A percentile compares a stretch with the other conserved stretches of the same genome.
Conservation (phyloP, 2,113 vertebrate species). For the Clinocottus analis region DNA sequence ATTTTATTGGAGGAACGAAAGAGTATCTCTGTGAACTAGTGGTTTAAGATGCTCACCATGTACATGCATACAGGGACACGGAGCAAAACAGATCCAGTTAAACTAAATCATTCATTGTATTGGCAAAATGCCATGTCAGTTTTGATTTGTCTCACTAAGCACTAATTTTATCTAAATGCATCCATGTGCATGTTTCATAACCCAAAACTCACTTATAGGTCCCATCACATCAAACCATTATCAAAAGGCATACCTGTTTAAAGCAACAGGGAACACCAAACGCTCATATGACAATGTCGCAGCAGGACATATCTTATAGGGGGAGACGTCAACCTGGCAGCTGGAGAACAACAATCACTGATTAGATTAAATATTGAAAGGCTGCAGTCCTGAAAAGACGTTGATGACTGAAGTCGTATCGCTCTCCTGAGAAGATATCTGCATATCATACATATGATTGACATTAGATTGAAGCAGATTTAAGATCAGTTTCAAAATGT, state of each 20-base stretch:
- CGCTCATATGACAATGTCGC: background rate
- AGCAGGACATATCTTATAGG: background rate
- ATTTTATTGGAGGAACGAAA: too few relatives aligned
- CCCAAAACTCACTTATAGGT: background rate
- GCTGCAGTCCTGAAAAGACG: background rate
- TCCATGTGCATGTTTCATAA: background rate
- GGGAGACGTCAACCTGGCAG: background rate
- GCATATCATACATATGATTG: background rate
- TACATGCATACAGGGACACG: background rate
- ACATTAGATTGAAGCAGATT: background rate
- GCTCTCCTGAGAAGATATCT: constrained; percentile 6
- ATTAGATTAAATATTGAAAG: constrained; percentile 23
- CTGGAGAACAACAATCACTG: constrained; percentile 14
- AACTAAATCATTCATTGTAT: background rate
- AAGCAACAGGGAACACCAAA: background rate
- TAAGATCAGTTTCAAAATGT: constrained; percentile 19
- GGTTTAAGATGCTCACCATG: background rate
- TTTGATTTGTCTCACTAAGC: background rate
- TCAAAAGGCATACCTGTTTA: background rate
- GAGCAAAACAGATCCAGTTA: background rate
- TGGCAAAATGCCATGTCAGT: background rate
- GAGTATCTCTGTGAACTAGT: too few relatives aligned
- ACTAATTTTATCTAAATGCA: background rate
- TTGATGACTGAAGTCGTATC: constrained; percentile 1
- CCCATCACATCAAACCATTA: background rate